Evolutionary conservation across 2,888 invertebrate species (phyloP), one percentile per base, ranked within the genome.

Genomic region (Isoperla grammatica): DNA sequence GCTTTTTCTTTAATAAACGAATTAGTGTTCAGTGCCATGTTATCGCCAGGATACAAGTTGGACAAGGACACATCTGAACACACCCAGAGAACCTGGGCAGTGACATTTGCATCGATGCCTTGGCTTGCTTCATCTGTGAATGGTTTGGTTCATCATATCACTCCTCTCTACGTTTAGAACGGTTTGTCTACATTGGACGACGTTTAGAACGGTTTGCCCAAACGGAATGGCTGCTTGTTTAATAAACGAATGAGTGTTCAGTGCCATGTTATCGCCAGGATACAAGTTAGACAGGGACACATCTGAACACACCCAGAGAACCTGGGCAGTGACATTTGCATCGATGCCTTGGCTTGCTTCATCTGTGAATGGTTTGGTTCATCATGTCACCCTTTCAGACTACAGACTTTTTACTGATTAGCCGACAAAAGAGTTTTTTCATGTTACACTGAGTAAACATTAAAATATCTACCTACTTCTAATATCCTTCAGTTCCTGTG

Each of bases 231-330:
- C n/a, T 22, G 17, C 19, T 45, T 19, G 6, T 15, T 15, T 19
- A 45, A 45, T 40, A 15, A 13, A 19, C 15, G 15, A 45, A 45
- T 11, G 45, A 45, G 46, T 49, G 29, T 58, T 68, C 67, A 68
- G 67, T 63, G 67, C 66, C 66, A 78, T 78, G 71, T 65, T 74
- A 13, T 67, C 66, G 65, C 61, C 65, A 67, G 61, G 50, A 65
- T 63, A 58, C 49, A 40, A 61, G 61, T 45, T 50, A 22, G 56
- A 57, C 53, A 53, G 17, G 42, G 60, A 29, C 53, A 58, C 17
- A 42, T 42, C 60, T 59, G 23, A 57, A 15, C 17, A 53, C 23
- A 61, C 50, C 62, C 64, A 65, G 67, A 68, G 37, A 68, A 68
- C 66, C 67, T 65, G 63, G 62, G 39, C 48, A 61, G 54, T 17